A percentile compares a stretch with the other conserved stretches of the same genome.
These are phyloP conservation scores for Leptinotarsa peninsularis DNA, from an alignment of 2,888 invertebrate genomes.

Conservation along the genomic window DNA sequence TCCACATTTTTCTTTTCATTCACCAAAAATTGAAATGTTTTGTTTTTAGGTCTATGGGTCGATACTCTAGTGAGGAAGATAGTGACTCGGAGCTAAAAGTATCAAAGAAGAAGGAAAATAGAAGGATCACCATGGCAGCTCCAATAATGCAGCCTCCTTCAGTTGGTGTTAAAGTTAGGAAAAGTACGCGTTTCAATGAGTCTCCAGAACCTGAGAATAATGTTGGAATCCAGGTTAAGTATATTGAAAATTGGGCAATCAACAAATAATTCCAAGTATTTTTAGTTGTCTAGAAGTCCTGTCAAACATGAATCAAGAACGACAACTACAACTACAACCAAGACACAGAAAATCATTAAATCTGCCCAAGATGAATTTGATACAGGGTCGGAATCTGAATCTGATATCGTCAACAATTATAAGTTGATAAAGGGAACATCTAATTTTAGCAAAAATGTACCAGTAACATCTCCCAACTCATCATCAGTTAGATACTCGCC, in stretches of 20 bases:
- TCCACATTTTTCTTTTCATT: too few species aligned
- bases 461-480: conserved; percentile 63
- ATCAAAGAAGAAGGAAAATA: conserved; percentile 65
- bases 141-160: conserved; percentile 69
- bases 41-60: conserved; percentile 66
- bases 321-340: conserved; percentile 67
- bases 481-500: conserved; percentile 62
- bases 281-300: conserved; percentile 41
- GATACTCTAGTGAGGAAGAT: conserved; percentile 77
- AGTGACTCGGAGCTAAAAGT: conserved; percentile 70
- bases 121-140: conserved; percentile 65
- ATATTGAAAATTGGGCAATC: neutral
- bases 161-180: conserved; percentile 61
- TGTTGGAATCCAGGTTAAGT: conserved; percentile 13
- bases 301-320: conserved; percentile 43
- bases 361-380: conserved; percentile 72
- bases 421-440: conserved; percentile 36
- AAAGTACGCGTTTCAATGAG: conserved; percentile 54
- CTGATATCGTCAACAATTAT: conserved; percentile 64
- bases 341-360: conserved; percentile 68
- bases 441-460: conserved; percentile 42
- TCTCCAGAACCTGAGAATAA: conserved; percentile 63
- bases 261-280: conserved; percentile 18
- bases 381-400: conserved; percentile 79
- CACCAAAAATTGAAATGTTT: neutral